phyloP scores from a whole-genome alignment of 2,888 invertebrate genomes.

The Helicoverpa assulta region DNA sequence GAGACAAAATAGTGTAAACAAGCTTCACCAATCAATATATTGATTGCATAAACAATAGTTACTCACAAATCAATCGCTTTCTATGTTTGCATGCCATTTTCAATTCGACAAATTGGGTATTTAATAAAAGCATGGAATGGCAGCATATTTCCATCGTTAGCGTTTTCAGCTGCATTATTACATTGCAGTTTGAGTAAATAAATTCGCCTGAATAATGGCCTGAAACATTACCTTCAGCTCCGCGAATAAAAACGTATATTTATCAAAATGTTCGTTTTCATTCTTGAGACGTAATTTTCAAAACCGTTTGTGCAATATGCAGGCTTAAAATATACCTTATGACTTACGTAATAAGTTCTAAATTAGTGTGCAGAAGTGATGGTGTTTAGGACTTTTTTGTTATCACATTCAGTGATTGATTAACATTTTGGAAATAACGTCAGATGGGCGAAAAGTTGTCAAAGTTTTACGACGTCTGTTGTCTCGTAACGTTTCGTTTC shows the following conservation, averaged over 20 bases:
- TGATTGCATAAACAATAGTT: neutral
- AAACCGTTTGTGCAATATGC: neutral
- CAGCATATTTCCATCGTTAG: constrained; percentile 1
- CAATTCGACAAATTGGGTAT: neutral
- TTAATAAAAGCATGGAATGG: neutral
- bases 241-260: neutral
- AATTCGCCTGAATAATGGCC: neutral
- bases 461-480: constrained; percentile 31
- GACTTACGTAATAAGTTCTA: neutral
- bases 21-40: neutral
- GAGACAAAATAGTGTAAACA: too few relatives aligned
- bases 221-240: neutral
- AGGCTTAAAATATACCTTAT: neutral
- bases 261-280: constrained; percentile 1
- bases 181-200: constrained; percentile 2
- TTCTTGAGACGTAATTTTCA: neutral
- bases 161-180: neutral
- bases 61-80: neutral
- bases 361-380: neutral
- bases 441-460: constrained; percentile 22
- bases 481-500: constrained; percentile 27
- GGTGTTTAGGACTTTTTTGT: neutral
- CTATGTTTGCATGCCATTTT: neutral
- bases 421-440: constrained; percentile 1
- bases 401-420: constrained; percentile 13